These are phyloP conservation scores for Drepana falcataria DNA, from an alignment of 2,888 invertebrate genomes.

Conservation along the genomic window DNA sequence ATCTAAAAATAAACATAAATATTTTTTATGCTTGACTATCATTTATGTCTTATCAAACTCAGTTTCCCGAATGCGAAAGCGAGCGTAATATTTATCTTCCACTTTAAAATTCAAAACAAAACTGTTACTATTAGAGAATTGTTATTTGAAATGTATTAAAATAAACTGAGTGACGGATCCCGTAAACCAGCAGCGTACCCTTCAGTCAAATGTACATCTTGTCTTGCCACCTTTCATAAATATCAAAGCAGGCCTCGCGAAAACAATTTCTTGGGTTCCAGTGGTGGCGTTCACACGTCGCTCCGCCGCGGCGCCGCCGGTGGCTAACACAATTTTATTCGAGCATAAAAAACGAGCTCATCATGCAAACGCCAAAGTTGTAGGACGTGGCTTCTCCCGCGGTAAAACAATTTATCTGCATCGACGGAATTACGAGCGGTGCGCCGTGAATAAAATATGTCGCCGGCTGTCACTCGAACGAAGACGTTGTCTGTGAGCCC, in stretches of 20 bases:
- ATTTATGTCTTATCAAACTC: no score
- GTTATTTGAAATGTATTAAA: conserved; percentile 13
- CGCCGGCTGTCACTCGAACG: conserved; percentile 69
- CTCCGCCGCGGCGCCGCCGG: conserved; percentile 34
- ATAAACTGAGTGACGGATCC: conserved; percentile 32
- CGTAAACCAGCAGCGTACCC: conserved; percentile 48
- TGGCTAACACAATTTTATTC: conserved; percentile 77
- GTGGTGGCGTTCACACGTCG: conserved; percentile 61
- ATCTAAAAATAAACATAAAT: no score
- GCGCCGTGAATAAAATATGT: conserved; percentile 77
- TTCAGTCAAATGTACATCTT: conserved; percentile 59
- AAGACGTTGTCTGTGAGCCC: conserved; percentile 49
- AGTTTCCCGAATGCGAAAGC: no score
- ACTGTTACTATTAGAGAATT: background rate
- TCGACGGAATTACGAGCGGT: conserved; percentile 75
- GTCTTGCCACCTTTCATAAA: conserved; percentile 71
- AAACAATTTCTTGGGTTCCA: conserved; percentile 70
- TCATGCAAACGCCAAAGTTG: conserved; percentile 76
- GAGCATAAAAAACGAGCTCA: conserved; percentile 77
- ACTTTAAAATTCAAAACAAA: background rate
- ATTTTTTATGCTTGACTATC: no score
- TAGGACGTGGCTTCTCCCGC: conserved; percentile 68
- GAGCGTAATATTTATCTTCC: no score
- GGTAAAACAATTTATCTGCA: conserved; percentile 79
- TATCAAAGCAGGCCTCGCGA: conserved; percentile 67